Base-by-base conservation (phyloP, 2,113 vertebrate species). In the Cairina moschata region DNA sequence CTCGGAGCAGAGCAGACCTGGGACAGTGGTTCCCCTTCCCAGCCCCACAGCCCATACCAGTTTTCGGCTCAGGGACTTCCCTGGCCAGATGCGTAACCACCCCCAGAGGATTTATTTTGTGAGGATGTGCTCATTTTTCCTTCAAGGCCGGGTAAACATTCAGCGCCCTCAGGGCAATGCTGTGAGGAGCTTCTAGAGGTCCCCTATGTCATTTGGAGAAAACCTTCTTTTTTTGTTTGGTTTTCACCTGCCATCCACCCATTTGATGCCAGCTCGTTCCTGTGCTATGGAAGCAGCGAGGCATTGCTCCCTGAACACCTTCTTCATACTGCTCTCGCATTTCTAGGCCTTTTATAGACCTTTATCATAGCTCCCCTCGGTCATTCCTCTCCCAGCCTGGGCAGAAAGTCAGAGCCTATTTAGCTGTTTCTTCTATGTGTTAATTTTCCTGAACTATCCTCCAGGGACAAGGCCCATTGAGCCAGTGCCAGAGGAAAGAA, bases 371-470 rank as follows among this genome's bases (percentile, higher is more conserved):
- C 82, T 90, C 21, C 13, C 17, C 29, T 90, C 29, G 55, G n/a
- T 25, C 31, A 62, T 59, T 94, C 77, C 55, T 20, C 22, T 86
- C 52, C 28, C 68, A 80, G 13, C 0, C 0, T 50, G 50, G 83
- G 56, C 73, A 67, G 59, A 55, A 86, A 77, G 31, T 36, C 44
- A 91, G 88, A 83, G 67, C 54, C 83, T 72, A 10, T 75, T 83
- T 10, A 63, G 67, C 52, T 93, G 9, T 71, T 50, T 86, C 76
- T 79, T 71, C 25, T 44, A 48, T 48, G 81, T 31, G 48, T 42
- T 88, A n/a, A 56, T 86, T 84, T 95, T 93, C 56, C 86, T 78
- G 52, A 83, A 58, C 60, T 21, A 34, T 32, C 16, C 48, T 75
- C 52, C 81, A 67, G 71, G 46, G 91, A 86, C 32, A 60, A 75